Base-by-base conservation (phyloP, 2,797 vertebrate species). In the Hippopotamyrus pictus region DNA sequence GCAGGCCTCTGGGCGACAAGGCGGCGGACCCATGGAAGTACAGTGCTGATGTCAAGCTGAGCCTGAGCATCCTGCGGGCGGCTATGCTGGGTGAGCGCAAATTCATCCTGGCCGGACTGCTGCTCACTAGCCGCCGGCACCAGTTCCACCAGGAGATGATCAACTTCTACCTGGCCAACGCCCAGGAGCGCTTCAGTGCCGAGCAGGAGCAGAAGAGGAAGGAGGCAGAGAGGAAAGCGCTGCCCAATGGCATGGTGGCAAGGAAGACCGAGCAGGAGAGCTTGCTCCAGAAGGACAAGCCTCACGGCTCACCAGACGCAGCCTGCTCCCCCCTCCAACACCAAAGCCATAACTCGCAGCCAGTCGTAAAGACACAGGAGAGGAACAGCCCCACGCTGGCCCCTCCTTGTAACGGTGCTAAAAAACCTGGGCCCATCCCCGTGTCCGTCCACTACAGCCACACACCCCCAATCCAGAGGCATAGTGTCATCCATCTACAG, bases 61-160 rank as follows among this genome's bases (percentile, higher is more conserved):
- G 99, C 94, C 97, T 99, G 91, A 99, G 98, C 94, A 99, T 99
- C 94, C 95, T 99, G 93, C 95, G 99, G 90, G 99, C 99, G 9
- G 98, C 99, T 95, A 99, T 99, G 98, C 99, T 99, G 92, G 99
- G 99, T 4, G 99, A 99, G 93, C 97, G 99, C 41, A 99, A 99
- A 94, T 99, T 99, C 94, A 99, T 99, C 93, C 99, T 99, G 88
- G 98, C 98, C 0, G 98, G 97, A 87, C 97, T 99, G 53, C 96
- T 99, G 90, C 96, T 99, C 93, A 99, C 98, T 93, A 99, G 98
- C 94, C 98, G 99, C 91, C 96, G 98, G 53, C 99, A 99, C 93
- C 99, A 99, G 94, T 99, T 99, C 95, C 99, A 99, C 0, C 98
- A 99, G 94, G 99, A 99, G 94, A 99, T 99, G 99, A 99, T 99